A percentile compares a stretch with the other conserved stretches of the same genome.
These are phyloP conservation scores for Gasterosteus aculeatus DNA, from an alignment of 2,113 vertebrate genomes.

Conservation along the genomic window DNA sequence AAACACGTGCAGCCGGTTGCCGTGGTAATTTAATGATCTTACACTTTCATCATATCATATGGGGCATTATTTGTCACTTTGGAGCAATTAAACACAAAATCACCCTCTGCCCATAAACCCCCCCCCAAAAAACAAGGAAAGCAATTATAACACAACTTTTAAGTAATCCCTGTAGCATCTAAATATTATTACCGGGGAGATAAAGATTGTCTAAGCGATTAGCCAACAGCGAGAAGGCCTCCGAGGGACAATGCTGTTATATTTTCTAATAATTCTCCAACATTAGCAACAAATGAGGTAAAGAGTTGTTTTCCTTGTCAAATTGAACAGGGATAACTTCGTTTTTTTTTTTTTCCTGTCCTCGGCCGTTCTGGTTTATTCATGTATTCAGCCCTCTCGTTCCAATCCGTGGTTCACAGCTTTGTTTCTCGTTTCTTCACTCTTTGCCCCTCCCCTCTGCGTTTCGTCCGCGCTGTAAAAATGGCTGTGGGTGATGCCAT, in stretches of 20 bases:
- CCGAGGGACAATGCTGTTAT: slow-evolving; percentile 75
- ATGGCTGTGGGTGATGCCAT: slow-evolving; percentile 88
- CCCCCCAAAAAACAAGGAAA: slow-evolving; percentile 71
- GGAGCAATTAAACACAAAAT: slow-evolving; percentile 85
- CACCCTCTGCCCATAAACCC: slow-evolving; percentile 74
- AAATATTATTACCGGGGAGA: slow-evolving; percentile 80
- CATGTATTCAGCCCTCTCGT: slow-evolving; percentile 48
- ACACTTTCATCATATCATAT: slow-evolving; percentile 83
- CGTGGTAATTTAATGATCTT: slow-evolving; percentile 83
- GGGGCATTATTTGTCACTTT: slow-evolving; percentile 82
- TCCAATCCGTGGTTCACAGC: slow-evolving; percentile 28
- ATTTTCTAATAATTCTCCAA: slow-evolving; percentile 78
- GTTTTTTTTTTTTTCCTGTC: slow-evolving; percentile 43
- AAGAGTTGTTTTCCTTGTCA: slow-evolving; percentile 75
- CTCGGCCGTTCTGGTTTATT: slow-evolving; percentile 43
- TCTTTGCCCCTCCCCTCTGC: slow-evolving; percentile 38
- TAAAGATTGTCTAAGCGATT: slow-evolving; percentile 79
- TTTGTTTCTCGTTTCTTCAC: slow-evolving; percentile 47
- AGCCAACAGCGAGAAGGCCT: slow-evolving; percentile 74
- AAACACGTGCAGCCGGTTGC: slow-evolving; percentile 72
- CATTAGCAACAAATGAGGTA: slow-evolving; percentile 77
- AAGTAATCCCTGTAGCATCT: slow-evolving; percentile 83
- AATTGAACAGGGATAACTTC: slow-evolving; percentile 63
- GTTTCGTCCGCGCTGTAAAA: slow-evolving; percentile 77
- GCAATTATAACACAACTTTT: slow-evolving; percentile 81